Percentiles rank a stretch among this genome's conserved stretches.
Evolutionary conservation across 2,888 invertebrate genomes (phyloP).

Genomic region (Proisotoma minuta): DNA sequence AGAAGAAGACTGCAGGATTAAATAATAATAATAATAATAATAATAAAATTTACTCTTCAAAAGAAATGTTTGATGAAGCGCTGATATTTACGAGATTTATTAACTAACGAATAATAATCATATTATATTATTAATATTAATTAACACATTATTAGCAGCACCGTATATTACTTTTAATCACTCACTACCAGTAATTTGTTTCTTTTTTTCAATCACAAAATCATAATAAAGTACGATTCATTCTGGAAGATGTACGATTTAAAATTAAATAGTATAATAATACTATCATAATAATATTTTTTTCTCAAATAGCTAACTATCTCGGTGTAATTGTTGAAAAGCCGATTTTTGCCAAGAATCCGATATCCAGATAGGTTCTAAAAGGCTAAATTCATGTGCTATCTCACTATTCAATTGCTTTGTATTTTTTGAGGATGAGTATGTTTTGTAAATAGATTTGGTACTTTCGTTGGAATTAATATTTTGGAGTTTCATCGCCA

Average conservation of each 20-base stretch:
- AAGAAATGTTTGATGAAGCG: neutral
- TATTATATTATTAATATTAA: neutral
- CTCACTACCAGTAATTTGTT: neutral
- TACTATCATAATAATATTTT: neutral
- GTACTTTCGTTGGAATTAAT: slow-evolving; percentile 8
- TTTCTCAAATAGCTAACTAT: neutral
- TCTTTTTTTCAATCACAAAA: neutral
- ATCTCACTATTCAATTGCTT: slow-evolving; percentile 10
- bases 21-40: neutral
- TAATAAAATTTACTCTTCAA: neutral
- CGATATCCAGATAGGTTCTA: slow-evolving; percentile 5
- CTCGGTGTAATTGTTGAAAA: neutral
- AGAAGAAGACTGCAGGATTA: slow-evolving; percentile 12
- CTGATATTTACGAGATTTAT: neutral
- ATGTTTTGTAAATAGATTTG: slow-evolving; percentile 16
- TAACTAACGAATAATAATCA: neutral
- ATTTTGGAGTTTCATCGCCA: slow-evolving; percentile 7
- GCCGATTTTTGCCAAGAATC: slow-evolving; percentile 8
- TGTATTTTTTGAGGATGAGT: slow-evolving; percentile 14
- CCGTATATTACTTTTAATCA: neutral
- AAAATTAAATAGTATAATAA: neutral
- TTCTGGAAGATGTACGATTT: neutral
- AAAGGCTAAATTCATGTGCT: slow-evolving; percentile 6
- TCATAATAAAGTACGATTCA: neutral
- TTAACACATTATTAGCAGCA: slow-evolving; percentile 7